Percentiles rank a stretch among this genome's conserved stretches.
These are phyloP conservation scores for Coreoperca whiteheadi DNA, from an alignment of 2,113 vertebrate species.

Conservation along the genomic window DNA sequence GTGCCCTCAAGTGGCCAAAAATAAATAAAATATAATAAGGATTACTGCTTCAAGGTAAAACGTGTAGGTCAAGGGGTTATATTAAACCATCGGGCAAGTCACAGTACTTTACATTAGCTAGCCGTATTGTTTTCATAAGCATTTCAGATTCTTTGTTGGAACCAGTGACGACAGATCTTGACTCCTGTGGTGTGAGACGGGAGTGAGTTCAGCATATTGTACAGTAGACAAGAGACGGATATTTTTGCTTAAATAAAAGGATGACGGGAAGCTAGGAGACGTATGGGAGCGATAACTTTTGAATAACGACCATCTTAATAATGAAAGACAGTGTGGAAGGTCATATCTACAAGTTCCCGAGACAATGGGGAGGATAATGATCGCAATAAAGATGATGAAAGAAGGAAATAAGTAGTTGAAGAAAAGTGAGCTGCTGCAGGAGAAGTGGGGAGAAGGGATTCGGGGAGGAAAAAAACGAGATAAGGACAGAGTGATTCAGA, in stretches of 20 bases:
- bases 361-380: slow-evolving; percentile 10
- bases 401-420: slow-evolving; percentile 17
- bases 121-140: not conserved
- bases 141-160: not conserved
- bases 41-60: not conserved
- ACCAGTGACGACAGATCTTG: not conserved
- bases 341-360: slow-evolving; percentile 41
- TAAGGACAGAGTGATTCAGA: slow-evolving; percentile 23
- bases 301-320: slow-evolving; percentile 36
- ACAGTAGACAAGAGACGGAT: slow-evolving; percentile 5
- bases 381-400: slow-evolving; percentile 38
- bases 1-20: not conserved
- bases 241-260: slow-evolving; percentile 19
- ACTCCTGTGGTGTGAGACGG: not conserved
- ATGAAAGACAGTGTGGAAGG: slow-evolving; percentile 43
- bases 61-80: not conserved
- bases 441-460: slow-evolving; percentile 9
- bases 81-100: not conserved
- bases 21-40: not conserved
- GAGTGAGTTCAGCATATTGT: not conserved
- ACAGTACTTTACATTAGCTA: not conserved
- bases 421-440: slow-evolving; percentile 19
- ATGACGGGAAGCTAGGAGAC: slow-evolving; percentile 21
- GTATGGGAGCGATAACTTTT: slow-evolving; percentile 33
- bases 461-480: slow-evolving; percentile 8